phyloP scores from a whole-genome alignment of 2,888 invertebrate species.

The Coremacera marginata region DNA sequence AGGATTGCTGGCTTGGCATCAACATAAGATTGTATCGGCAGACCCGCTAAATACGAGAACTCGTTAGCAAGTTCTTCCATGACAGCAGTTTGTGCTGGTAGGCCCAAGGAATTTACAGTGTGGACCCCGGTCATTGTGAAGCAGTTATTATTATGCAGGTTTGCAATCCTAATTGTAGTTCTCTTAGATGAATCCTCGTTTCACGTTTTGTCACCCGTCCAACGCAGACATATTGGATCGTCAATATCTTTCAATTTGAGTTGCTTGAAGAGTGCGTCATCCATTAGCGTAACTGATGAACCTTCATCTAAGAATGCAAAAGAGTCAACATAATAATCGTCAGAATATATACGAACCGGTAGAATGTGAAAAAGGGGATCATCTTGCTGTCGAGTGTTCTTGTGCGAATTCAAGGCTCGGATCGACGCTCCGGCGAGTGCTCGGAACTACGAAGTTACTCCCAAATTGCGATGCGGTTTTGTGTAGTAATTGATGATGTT shows the following conservation, averaged over 20 bases:
- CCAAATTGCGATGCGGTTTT: too few species aligned
- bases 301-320: slow-evolving; percentile 28
- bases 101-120: slow-evolving; percentile 11
- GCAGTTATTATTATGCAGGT: neutral
- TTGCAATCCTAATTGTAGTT: neutral
- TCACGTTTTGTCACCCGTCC: slow-evolving; percentile 34
- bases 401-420: too few species aligned
- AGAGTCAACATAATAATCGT: neutral
- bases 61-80: neutral
- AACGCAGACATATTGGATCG: slow-evolving; percentile 15
- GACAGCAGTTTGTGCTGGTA: slow-evolving; percentile 15
- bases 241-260: slow-evolving; percentile 10
- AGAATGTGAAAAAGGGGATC: too few species aligned
- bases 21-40: neutral
- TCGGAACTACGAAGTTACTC: too few species aligned
- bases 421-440: too few species aligned
- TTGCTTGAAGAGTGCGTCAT: slow-evolving; percentile 27
- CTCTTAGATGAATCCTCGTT: slow-evolving; percentile 8
- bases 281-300: slow-evolving; percentile 15
- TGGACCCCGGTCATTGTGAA: slow-evolving; percentile 6
- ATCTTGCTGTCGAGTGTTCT: too few species aligned
- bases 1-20: slow-evolving; percentile 22
- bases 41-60: neutral
- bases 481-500: too few species aligned
- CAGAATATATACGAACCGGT: too few species aligned